Percentiles rank a stretch among this genome's conserved stretches.
These are phyloP conservation scores for Crambe crambe DNA, from an alignment of 37 sponge, comb jelly and placozoan species.

Conservation along the genomic window DNA sequence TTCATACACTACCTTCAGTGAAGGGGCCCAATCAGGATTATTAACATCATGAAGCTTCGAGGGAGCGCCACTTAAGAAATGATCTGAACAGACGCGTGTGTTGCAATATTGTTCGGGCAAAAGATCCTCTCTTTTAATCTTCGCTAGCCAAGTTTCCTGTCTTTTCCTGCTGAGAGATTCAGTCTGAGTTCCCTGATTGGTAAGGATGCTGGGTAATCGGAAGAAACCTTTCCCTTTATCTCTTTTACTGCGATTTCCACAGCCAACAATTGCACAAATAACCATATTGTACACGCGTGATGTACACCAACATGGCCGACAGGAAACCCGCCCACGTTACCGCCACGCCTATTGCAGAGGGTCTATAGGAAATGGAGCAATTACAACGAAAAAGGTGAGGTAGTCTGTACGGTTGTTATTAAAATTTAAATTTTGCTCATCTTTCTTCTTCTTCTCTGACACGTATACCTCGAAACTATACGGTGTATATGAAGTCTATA, in stretches of 20 bases:
- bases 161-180: conserved; percentile 28
- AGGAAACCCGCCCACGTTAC: too few species aligned
- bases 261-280: conserved; percentile 56
- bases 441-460: too few species aligned
- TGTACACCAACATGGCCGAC: conserved; percentile 43
- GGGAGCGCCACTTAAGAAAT: conserved; percentile 59
- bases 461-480: too few species aligned
- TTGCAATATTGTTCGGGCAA: neutral
- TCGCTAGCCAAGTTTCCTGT: conserved; percentile 24
- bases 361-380: conserved; percentile 36
- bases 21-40: conserved; percentile 68
- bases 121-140: conserved; percentile 32
- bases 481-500: too few species aligned
- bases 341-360: conserved; percentile 30
- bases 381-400: too few species aligned
- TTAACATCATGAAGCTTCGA: conserved; percentile 21
- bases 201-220: conserved; percentile 32
- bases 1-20: conserved; percentile 23
- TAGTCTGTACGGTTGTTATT: too few species aligned
- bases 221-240: conserved; percentile 41
- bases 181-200: neutral
- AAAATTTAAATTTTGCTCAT: too few species aligned
- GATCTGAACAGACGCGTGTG: conserved; percentile 40
- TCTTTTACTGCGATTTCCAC: conserved; percentile 40
- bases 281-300: conserved; percentile 13